Conservation (phyloP, 2,113 vertebrate species). For the Marmota flaviventris region DNA sequence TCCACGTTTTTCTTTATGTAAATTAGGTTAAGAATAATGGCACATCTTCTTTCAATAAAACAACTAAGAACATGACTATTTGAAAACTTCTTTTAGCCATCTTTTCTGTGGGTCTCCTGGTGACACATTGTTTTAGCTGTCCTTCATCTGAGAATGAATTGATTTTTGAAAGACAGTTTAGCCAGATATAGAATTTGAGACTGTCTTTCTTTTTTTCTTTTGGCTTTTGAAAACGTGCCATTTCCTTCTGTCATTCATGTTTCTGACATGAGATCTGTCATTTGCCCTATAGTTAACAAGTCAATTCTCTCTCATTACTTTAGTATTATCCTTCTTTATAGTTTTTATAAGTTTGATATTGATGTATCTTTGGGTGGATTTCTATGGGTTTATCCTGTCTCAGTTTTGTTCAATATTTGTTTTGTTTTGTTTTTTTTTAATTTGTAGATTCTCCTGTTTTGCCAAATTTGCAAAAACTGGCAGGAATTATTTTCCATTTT, state of each 20-base stretch:
- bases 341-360: background rate
- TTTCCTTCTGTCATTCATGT: background rate
- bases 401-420: background rate
- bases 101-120: background rate
- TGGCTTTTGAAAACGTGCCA: conserved; percentile 6
- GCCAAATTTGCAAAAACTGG: background rate
- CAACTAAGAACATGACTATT: background rate
- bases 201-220: background rate
- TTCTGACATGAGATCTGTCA: background rate
- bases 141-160: background rate
- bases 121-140: background rate
- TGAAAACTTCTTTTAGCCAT: background rate
- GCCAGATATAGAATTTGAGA: background rate
- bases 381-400: background rate
- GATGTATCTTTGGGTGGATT: background rate
- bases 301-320: background rate
- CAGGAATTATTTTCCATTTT: background rate
- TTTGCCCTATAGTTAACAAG: background rate
- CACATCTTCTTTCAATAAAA: background rate
- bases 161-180: background rate
- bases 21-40: background rate
- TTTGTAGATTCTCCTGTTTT: background rate
- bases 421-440: background rate
- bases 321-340: background rate
- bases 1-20: background rate